Conservation (phyloP, 2,888 invertebrate genomes). For the Tillus elongatus region DNA sequence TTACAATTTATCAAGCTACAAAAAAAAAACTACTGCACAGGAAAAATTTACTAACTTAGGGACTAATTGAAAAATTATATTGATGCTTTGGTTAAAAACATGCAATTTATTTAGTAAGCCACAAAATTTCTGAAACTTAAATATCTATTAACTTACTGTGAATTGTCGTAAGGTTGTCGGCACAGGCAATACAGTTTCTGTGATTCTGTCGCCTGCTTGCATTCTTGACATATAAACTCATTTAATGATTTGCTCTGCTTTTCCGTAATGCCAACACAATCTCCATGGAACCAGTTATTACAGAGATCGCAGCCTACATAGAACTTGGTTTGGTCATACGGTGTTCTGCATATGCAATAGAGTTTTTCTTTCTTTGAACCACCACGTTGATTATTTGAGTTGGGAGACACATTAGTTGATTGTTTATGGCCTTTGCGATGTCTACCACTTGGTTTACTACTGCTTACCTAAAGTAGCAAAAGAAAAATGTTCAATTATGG, state of each 20-base stretch:
- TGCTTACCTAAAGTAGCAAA: too few species aligned
- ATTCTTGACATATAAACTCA: conserved; percentile 82
- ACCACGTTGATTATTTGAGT: conserved; percentile 15
- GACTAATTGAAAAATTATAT: too few species aligned
- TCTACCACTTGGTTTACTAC: too few species aligned
- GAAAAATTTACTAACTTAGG: too few species aligned
- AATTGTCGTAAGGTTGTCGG: conserved; percentile 92
- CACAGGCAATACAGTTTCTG: conserved; percentile 95
- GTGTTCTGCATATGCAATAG: conserved; percentile 85
- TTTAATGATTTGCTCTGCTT: conserved; percentile 83
- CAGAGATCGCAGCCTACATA: conserved; percentile 97
- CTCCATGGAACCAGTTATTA: conserved; percentile 97
- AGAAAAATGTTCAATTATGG: too few species aligned
- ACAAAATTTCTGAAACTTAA: conserved; percentile 7
- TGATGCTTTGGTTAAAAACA: too few species aligned
- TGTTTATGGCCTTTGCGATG: background rate
- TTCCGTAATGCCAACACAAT: conserved; percentile 90
- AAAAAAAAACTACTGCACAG: too few species aligned
- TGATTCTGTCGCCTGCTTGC: conserved; percentile 75
- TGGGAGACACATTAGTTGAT: background rate
- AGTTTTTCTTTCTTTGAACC: conserved; percentile 61
- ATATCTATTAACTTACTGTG: conserved; percentile 90
- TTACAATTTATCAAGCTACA: too few species aligned
- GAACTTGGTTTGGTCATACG: conserved; percentile 94
- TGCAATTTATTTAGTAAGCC: too few species aligned